Conservation (phyloP, 2,113 vertebrate genomes). For the Mohoua ochrocephala region DNA sequence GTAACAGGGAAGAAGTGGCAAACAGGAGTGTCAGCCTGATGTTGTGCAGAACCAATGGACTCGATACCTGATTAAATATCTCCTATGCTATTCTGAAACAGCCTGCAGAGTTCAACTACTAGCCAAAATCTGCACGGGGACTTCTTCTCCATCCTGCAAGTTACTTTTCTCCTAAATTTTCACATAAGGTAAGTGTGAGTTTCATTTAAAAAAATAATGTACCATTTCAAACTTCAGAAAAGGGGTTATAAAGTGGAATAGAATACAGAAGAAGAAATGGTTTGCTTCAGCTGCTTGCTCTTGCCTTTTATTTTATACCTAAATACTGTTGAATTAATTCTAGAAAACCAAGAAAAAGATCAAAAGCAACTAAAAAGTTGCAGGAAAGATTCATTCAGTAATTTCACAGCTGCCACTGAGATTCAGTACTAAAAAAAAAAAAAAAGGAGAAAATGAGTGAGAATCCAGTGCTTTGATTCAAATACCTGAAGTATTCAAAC, state of each 20-base stretch:
- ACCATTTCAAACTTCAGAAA: not conserved
- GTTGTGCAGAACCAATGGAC: not conserved
- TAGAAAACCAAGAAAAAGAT: not conserved
- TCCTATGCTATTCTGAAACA: not conserved
- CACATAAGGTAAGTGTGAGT: not conserved
- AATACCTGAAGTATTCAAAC: not conserved
- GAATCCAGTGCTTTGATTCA: not conserved
- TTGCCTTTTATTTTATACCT: not conserved
- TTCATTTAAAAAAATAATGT: not conserved
- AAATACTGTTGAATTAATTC: not conserved
- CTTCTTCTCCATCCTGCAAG: not conserved
- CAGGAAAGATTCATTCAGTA: not conserved
- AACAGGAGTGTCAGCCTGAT: not conserved
- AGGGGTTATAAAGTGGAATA: fast-evolving
- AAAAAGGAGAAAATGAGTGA: not conserved
- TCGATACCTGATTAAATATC: not conserved
- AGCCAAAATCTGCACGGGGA: not conserved
- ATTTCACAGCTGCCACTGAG: not conserved
- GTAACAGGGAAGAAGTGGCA: not conserved
- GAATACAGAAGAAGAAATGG: not conserved
- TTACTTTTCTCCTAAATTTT: not conserved
- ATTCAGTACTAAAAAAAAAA: not conserved
- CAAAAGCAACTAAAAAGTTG: not conserved
- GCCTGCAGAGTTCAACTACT: not conserved
- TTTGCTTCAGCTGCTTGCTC: not conserved